Percentiles rank a stretch among this genome's conserved stretches.
These are phyloP conservation scores for Cacoxenus indagator DNA, from an alignment of 2,888 invertebrate species.

Conservation along the genomic window DNA sequence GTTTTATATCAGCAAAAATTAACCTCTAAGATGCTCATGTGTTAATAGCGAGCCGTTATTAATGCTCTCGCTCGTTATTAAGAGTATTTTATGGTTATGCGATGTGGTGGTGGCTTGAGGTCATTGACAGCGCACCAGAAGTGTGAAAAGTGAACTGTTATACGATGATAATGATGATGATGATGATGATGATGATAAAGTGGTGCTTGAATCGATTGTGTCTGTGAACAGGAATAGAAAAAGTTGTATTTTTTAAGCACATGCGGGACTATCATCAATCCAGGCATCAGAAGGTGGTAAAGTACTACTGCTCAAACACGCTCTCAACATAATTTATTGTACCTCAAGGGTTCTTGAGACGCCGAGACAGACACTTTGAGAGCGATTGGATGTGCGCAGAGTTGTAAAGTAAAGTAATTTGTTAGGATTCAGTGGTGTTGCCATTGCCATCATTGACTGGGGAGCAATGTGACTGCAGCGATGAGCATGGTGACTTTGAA, in stretches of 20 bases:
- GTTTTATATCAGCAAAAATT: background rate
- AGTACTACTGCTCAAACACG: background rate
- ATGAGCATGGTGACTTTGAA: slow-evolving; percentile 21
- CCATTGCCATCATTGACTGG: background rate
- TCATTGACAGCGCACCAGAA: background rate
- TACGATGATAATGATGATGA: background rate
- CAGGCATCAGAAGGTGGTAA: slow-evolving; percentile 20
- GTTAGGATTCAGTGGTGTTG: slow-evolving; percentile 44
- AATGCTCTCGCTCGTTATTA: slow-evolving; percentile 1
- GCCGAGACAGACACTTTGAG: slow-evolving; percentile 4
- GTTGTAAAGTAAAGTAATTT: slow-evolving; percentile 26
- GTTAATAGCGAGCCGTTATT: slow-evolving; percentile 32
- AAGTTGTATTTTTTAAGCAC: slow-evolving; percentile 34
- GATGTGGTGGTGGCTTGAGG: background rate
- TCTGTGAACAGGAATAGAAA: background rate
- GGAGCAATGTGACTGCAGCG: background rate
- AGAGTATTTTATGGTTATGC: background rate
- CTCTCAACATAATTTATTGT: background rate
- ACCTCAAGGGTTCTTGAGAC: background rate
- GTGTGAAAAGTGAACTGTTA: slow-evolving; percentile 13
- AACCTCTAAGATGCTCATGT: background rate
- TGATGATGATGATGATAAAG: background rate
- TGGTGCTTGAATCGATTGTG: background rate
- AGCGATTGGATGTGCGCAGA: background rate
- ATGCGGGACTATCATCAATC: slow-evolving; percentile 43